Conservation (phyloP, 37 sponge, comb jelly and placozoan species). For the Axinella damicornis region DNA sequence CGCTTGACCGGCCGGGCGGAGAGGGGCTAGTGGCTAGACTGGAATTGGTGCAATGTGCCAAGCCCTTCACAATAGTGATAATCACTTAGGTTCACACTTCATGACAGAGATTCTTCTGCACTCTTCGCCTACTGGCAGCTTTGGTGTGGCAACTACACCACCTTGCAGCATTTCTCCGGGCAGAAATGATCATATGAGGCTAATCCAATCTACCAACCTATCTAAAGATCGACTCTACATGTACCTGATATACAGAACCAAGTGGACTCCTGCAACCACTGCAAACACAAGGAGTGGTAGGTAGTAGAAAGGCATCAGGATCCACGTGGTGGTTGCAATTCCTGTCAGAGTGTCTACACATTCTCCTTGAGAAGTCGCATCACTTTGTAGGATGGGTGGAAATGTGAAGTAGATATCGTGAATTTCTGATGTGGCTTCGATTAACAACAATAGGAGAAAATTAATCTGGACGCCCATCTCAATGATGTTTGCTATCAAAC, state of each 20-base stretch:
- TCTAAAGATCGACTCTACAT: neutral
- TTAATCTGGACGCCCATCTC: slow-evolving; percentile 26
- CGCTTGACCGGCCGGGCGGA: too few relatives aligned
- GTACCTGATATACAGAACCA: slow-evolving; percentile 4
- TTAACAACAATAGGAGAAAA: slow-evolving; percentile 47
- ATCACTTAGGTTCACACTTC: too few relatives aligned
- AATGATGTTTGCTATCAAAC: slow-evolving; percentile 23
- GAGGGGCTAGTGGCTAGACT: too few relatives aligned
- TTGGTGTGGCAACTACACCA: too few relatives aligned
- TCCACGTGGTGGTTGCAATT: slow-evolving; percentile 5
- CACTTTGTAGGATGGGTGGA: neutral
- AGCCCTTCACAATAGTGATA: too few relatives aligned
- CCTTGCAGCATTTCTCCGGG: too few relatives aligned
- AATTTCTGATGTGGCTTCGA: slow-evolving; percentile 26
- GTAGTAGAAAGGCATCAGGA: slow-evolving; percentile 64
- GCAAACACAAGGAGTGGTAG: slow-evolving; percentile 30
- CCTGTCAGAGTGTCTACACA: neutral
- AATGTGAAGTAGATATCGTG: slow-evolving; percentile 2
- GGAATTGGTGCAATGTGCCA: too few relatives aligned
- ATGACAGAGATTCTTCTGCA: too few relatives aligned
- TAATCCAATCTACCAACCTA: too few relatives aligned
- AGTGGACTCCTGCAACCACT: neutral
- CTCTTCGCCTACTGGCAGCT: too few relatives aligned
- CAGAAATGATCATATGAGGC: too few relatives aligned
- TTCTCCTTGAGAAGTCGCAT: neutral